Percentiles rank a stretch among this genome's conserved stretches.
phyloP scores from a whole-genome alignment of 1,140 invertebrate species.

The Drosophila nasuta region DNA sequence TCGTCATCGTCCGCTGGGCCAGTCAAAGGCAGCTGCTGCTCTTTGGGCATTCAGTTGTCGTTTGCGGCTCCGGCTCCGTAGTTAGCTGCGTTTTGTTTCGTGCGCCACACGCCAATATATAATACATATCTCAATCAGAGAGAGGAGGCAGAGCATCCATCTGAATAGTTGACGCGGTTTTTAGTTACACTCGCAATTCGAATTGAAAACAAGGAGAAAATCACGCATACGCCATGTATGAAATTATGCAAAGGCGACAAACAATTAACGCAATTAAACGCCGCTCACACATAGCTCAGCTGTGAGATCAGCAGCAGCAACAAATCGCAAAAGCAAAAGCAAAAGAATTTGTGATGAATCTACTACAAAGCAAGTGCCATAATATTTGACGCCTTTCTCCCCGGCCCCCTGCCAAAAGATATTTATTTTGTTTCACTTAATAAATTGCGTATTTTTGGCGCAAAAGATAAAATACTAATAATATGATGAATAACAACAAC shows the following conservation, averaged over 20 bases:
- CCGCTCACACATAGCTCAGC: constrained; percentile 2
- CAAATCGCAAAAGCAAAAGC: background rate
- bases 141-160: constrained; percentile 12
- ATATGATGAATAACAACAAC: background rate
- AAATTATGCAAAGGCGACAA: constrained; percentile 43
- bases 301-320: constrained; percentile 27
- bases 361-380: constrained; percentile 75
- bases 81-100: constrained; percentile 32
- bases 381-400: background rate
- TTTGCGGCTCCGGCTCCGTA: constrained; percentile 46
- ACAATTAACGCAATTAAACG: constrained; percentile 38
- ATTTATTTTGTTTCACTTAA: constrained; percentile 16
- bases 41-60: constrained; percentile 55
- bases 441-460: constrained; percentile 56
- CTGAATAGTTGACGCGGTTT: constrained; percentile 8
- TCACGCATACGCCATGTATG: constrained; percentile 71
- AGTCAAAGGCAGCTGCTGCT: constrained; percentile 38
- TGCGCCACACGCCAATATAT: constrained; percentile 16
- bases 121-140: constrained; percentile 64
- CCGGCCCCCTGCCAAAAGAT: background rate
- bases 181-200: background rate
- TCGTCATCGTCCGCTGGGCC: constrained; percentile 37
- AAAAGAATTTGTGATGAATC: constrained; percentile 61
- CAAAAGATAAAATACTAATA: constrained; percentile 19
- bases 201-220: background rate